Conservation (phyloP, 35 echinoderm and acorn worm species). For the Lytechinus variegatus region DNA sequence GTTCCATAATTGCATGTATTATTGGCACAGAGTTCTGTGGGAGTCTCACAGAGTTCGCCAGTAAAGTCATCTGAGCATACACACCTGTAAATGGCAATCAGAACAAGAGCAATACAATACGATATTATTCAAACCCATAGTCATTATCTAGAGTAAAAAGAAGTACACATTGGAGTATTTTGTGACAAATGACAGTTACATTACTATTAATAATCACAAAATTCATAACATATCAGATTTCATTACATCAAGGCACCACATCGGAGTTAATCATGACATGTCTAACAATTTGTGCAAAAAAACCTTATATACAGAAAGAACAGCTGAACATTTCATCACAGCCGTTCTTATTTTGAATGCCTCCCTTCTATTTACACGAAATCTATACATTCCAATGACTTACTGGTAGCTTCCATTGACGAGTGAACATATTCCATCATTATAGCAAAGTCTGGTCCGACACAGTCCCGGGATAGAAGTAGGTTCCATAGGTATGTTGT, state of each 20-base stretch:
- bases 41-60: conserved; percentile 53
- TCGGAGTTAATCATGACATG: too few relatives aligned
- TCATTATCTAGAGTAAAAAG: too few relatives aligned
- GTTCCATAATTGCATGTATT: conserved; percentile 40
- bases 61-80: conserved; percentile 28
- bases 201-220: too few relatives aligned
- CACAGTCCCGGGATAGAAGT: conserved; percentile 12
- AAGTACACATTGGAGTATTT: too few relatives aligned
- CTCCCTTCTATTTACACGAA: neutral
- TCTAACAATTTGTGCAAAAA: too few relatives aligned
- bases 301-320: too few relatives aligned
- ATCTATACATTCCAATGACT: neutral
- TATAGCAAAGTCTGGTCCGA: conserved; percentile 36
- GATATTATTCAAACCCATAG: too few relatives aligned
- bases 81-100: neutral
- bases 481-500: neutral
- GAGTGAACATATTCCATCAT: neutral
- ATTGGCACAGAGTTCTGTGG: neutral
- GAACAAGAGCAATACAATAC: too few relatives aligned
- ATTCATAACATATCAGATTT: too few relatives aligned
- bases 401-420: conserved; percentile 10
- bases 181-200: too few relatives aligned
- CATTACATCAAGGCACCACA: too few relatives aligned
- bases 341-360: neutral
- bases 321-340: too few relatives aligned